Base-by-base conservation (phyloP, 2,888 invertebrate species). In the Criorhina ranunculi region DNA sequence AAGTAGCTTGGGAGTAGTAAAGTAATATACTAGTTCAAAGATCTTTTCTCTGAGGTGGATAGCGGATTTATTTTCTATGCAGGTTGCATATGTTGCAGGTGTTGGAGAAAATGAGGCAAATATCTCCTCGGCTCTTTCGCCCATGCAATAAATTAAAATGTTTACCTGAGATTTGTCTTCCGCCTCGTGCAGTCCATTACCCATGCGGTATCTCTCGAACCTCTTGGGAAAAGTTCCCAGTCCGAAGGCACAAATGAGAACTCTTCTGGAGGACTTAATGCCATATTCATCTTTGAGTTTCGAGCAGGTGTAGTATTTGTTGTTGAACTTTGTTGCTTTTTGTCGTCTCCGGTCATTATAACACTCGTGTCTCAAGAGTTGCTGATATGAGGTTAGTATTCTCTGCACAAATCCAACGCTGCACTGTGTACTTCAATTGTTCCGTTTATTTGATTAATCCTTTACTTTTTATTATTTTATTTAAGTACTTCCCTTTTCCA, bases 121-220 rank as follows among this genome's bases (percentile, higher is more conserved):
- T 15, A 46, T 62, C 17, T 46, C 62, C 33, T 62, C 33, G 46
- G 49, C 64, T 24, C 12, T 62, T 37, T 66, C 51, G 51, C 51
- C 49, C 51, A 66, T 66, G 24, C 49, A 66, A 31, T 67, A 55
- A 6, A 67, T 55, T 8, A 67, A 19, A 40, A 40, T 67, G 37
- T 53, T 67, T 40, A 67, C 53, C 51, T 53, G 66, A 12, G 8
- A 5, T 40, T 24, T 9, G 9, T 67, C 40, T 0, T 6, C 31
- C 0, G 66, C 15, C 40, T 67, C 40, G 51, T 53, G 40, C 8
- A 53, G 15, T 40, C 51, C 51, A 29, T 29, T 67, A n/a, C 53
- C 40, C 3, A 67, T 15, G 12, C 53, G 42, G n/a, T 53, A 67
- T 12, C 66, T 19, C 29, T 67, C 51, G 9, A 67, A 64, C 15